These are phyloP conservation scores for Oryzias sinensis DNA, from an alignment of 2,797 vertebrate genomes.

Conservation along the genomic window DNA sequence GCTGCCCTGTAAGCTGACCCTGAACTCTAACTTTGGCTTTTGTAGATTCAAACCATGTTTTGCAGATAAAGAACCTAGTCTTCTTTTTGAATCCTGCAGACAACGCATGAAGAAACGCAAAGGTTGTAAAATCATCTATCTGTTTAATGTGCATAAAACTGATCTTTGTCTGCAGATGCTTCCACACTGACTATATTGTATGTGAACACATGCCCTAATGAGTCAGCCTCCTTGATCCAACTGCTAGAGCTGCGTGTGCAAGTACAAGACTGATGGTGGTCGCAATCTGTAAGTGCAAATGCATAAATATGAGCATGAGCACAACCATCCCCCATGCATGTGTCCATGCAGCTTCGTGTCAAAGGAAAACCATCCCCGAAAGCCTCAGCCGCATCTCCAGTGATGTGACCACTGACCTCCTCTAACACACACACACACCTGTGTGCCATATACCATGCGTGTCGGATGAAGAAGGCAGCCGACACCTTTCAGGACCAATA, in stretches of 20 bases:
- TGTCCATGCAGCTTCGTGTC: constrained; percentile 37
- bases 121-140: constrained; percentile 8
- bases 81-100: constrained; percentile 2
- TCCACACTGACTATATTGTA: constrained; percentile 64
- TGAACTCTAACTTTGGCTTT: constrained; percentile 16
- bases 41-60: background rate
- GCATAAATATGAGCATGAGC: constrained; percentile 20
- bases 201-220: constrained; percentile 65
- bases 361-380: constrained; percentile 51
- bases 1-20: constrained; percentile 23
- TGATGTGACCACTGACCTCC: constrained; percentile 54
- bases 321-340: constrained; percentile 19
- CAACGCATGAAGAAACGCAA: constrained; percentile 2
- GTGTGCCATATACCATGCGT: too few species aligned
- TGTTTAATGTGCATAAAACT: constrained; percentile 34
- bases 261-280: constrained; percentile 17
- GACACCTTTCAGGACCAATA: constrained; percentile 42
- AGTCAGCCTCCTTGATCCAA: constrained; percentile 53
- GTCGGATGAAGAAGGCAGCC: constrained; percentile 35
- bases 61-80: constrained; percentile 2
- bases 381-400: constrained; percentile 38
- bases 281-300: constrained; percentile 24
- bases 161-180: constrained; percentile 39
- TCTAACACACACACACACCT: too few species aligned
- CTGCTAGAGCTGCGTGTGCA: constrained; percentile 22